Evolutionary conservation across 2,797 vertebrate genomes (phyloP).

Genomic region (Phalloptychus januarius): DNA sequence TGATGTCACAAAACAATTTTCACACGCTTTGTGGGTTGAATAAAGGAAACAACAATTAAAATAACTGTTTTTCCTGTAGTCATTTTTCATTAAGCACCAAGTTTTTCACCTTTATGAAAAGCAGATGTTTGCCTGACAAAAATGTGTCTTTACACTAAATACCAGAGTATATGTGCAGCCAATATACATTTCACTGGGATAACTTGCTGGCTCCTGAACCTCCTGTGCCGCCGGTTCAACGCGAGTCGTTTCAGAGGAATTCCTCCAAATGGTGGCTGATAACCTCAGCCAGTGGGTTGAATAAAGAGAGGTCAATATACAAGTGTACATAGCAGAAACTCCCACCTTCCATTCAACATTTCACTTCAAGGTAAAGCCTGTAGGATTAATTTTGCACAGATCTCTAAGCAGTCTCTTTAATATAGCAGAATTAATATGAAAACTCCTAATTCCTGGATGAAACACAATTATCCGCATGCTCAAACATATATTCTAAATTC

Average conservation of each 20-base stretch:
- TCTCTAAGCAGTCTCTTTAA: neutral
- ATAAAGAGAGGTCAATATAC: constrained; percentile 74
- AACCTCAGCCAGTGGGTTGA: constrained; percentile 60
- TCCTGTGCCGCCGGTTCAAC: constrained; percentile 27
- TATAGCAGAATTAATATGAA: neutral
- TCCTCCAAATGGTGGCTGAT: constrained; percentile 62
- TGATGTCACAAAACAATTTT: constrained; percentile 55
- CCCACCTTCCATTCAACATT: constrained; percentile 19
- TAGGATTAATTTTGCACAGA: neutral
- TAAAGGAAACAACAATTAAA: constrained; percentile 63
- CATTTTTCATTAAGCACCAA: neutral
- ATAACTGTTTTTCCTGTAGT: neutral
- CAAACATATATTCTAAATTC: neutral
- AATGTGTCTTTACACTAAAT: neutral
- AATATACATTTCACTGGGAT: constrained; percentile 32
- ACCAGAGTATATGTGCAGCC: constrained; percentile 7
- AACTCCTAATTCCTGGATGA: neutral
- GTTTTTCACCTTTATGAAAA: neutral
- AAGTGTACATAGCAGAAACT: constrained; percentile 38
- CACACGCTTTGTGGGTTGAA: constrained; percentile 51
- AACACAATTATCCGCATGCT: neutral
- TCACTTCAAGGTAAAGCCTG: constrained; percentile 8
- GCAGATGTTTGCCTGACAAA: neutral
- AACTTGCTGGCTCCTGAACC: constrained; percentile 16
- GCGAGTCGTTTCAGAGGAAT: constrained; percentile 61